These are phyloP conservation scores for Hydrozoanthus gracilis DNA, from an alignment of 92 coral and sea anemone genomes.

Conservation along the genomic window DNA sequence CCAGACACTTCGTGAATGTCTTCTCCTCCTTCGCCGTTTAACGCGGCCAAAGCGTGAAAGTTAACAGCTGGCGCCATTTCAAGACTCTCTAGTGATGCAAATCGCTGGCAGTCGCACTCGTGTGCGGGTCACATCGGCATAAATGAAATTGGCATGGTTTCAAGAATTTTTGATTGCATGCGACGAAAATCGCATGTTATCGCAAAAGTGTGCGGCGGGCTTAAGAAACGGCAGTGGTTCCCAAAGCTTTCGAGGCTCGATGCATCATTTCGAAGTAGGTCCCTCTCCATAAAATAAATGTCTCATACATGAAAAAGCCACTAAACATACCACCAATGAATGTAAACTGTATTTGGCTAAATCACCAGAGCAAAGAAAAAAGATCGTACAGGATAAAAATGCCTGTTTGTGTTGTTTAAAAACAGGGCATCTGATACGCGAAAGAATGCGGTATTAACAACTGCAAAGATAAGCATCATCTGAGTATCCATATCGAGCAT, in stretches of 20 bases:
- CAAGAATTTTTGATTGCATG: no score
- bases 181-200: no score
- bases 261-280: conserved; percentile 14
- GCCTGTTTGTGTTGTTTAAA: conserved; percentile 64
- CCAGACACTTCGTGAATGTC: no score
- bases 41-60: no score
- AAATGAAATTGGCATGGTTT: no score
- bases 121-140: no score
- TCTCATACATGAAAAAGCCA: conserved; percentile 48
- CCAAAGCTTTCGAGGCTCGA: conserved; percentile 13
- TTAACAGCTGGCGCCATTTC: no score
- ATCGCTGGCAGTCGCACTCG: no score
- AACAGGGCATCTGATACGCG: conserved; percentile 51
- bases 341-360: conserved; percentile 49
- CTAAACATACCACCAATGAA: conserved; percentile 45
- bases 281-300: conserved; percentile 48
- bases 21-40: no score
- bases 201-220: no score
- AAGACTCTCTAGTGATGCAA: no score
- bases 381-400: conserved; percentile 47
- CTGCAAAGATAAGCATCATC: conserved; percentile 58
- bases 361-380: conserved; percentile 41
- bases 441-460: conserved; percentile 54
- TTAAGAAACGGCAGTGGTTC: conserved; percentile 22
- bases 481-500: conserved; percentile 47